Evolutionary conservation across 2,888 invertebrate genomes (phyloP), one percentile per base, ranked within the genome.

Genomic region (Zaprionus bogoriensis): DNA sequence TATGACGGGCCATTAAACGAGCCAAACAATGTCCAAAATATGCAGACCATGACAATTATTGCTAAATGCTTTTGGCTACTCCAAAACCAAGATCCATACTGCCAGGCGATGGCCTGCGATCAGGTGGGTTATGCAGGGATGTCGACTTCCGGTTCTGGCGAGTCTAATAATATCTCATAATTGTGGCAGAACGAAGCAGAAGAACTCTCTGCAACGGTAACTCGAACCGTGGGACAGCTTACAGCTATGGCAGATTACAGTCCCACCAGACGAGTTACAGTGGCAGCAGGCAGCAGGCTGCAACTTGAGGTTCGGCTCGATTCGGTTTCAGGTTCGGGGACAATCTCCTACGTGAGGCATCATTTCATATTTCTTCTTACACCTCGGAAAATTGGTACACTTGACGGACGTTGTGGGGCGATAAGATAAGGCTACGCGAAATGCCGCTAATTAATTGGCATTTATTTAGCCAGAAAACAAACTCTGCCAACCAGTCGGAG

Each of bases 51-150:
- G 79, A 70, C 71, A 83, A 86, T 80, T 61, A 87, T 87, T 61
- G 64, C 67, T 77, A 84, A 87, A 87, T 77, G 84, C 50, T 86
- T 83, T 83, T 55, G 65, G 81, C 84, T 86, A 74, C 78, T 44
- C 66, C 25, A 55, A 66, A 62, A 61, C 54, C 12, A 36, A 23
- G 41, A 42, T 22, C 12, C 30, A 48, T 28, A 45, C 22, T 32
- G 17, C 7, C 36, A 48, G 23, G 38, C 36, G 22, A 32, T 46
- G n/a, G 23, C 12, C 28, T 22, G 44, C 25, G 17, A 22, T 44
- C 4, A 12, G 42, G 7, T 44, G 14, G 36, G 25, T 14, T 54
- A 19, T 27, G 38, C 20, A 38, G 36, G 48, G 38, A 17, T 38
- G 50, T 50, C 28, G 39, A 7, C 65, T 75, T 76, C 72, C 72